Percentiles rank a stretch among this genome's conserved stretches.
Evolutionary conservation across 2,113 vertebrate genomes (phyloP).

Genomic region (Ranitomeya imitator): DNA sequence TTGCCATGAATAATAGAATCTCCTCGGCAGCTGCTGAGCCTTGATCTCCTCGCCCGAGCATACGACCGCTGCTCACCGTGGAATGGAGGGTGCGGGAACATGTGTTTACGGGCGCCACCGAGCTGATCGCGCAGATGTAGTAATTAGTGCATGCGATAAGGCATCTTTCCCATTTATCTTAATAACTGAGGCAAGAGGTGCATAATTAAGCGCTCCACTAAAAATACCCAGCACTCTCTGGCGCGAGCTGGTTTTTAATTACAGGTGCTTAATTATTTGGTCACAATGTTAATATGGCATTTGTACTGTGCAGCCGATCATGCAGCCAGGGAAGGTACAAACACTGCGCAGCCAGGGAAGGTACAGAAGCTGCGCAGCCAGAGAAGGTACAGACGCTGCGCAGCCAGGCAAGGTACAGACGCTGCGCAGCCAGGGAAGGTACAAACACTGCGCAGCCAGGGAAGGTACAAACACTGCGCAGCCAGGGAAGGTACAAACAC

Average conservation of each 20-base stretch:
- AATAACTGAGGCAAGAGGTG: constrained; percentile 72
- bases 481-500: no score
- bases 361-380: no score
- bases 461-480: no score
- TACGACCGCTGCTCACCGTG: not conserved
- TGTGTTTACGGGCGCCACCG: constrained; percentile 3
- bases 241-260: constrained; percentile 78
- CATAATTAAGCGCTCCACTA: constrained; percentile 76
- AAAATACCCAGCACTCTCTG: constrained; percentile 64
- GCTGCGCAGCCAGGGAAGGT: no score
- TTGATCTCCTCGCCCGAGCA: not conserved
- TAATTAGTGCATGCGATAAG: constrained; percentile 65
- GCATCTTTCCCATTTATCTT: constrained; percentile 73
- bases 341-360: no score
- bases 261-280: constrained; percentile 75
- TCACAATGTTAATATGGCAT: constrained; percentile 69
- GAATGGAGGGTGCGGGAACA: constrained; percentile 16
- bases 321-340: not conserved
- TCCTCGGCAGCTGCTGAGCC: not conserved
- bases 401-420: no score
- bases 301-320: constrained; percentile 59
- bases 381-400: no score
- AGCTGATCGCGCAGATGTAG: constrained; percentile 46
- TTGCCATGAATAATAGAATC: not conserved
- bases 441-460: no score